These are phyloP conservation scores for Sipunculus nudus DNA, from an alignment of 2,888 invertebrate genomes.

Conservation along the genomic window DNA sequence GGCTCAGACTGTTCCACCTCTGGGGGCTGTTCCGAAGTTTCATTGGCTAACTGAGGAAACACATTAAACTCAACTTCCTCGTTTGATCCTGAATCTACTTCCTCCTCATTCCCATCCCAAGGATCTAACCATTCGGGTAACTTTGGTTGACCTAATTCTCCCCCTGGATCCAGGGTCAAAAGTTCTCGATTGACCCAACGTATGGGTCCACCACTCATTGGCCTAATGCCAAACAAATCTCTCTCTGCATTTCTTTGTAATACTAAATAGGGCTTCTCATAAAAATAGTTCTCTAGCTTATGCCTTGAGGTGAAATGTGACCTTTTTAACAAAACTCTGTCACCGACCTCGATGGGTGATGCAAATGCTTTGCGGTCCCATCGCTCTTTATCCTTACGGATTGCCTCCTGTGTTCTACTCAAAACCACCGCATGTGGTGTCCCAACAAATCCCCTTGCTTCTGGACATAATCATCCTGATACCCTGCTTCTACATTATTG, in stretches of 20 bases:
- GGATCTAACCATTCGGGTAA: too few species aligned
- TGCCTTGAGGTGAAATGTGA: neutral
- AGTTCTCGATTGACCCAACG: neutral
- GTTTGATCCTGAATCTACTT: too few species aligned
- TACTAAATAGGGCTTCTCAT: neutral
- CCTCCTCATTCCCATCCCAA: too few species aligned
- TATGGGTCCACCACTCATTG: neutral
- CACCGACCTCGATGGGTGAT: neutral
- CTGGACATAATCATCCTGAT: neutral
- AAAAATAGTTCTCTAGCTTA: neutral
- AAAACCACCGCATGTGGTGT: neutral
- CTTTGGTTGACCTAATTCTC: too few species aligned
- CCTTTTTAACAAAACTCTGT: neutral
- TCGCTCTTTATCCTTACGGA: neutral
- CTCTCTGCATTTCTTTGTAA: neutral
- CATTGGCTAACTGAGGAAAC: too few species aligned
- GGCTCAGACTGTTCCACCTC: too few species aligned
- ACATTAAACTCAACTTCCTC: too few species aligned
- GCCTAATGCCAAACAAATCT: neutral
- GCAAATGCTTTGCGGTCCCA: neutral
- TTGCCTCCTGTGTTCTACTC: neutral
- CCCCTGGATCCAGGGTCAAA: neutral
- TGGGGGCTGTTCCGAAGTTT: too few species aligned
- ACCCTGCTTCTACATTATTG: neutral
- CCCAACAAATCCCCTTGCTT: neutral